Conservation (phyloP, 2,888 invertebrate genomes). For the Lithophane leautieri region DNA sequence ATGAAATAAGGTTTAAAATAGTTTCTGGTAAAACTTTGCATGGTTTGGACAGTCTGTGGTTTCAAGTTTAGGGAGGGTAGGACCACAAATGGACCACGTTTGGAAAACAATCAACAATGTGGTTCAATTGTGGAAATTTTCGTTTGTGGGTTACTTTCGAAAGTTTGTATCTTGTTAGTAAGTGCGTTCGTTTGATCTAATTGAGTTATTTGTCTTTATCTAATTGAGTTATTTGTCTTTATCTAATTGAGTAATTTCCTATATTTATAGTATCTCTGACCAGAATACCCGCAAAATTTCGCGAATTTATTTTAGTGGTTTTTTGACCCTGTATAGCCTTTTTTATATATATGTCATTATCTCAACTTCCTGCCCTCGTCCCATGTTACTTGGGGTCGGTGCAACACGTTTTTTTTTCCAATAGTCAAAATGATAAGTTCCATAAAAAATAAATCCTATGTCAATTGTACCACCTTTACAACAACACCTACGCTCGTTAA, state of each 20-base stretch:
- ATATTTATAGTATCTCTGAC: too few relatives aligned
- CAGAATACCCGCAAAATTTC: too few relatives aligned
- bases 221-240: too few relatives aligned
- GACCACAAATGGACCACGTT: conserved; percentile 79
- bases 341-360: too few relatives aligned
- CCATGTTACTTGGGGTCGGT: too few relatives aligned
- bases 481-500: conserved; percentile 38
- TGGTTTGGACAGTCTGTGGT: conserved; percentile 60
- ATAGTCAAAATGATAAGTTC: too few relatives aligned
- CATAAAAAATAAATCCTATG: too few relatives aligned
- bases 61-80: conserved; percentile 66
- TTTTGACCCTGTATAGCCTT: too few relatives aligned
- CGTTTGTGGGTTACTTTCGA: conserved; percentile 58
- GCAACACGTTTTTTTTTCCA: too few relatives aligned
- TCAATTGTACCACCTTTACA: not conserved
- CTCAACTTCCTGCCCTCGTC: too few relatives aligned
- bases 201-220: not conserved
- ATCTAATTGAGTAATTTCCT: too few relatives aligned
- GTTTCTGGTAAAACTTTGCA: conserved; percentile 45
- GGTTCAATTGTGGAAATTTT: conserved; percentile 69
- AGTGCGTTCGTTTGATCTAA: not conserved
- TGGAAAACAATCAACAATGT: conserved; percentile 81
- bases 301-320: too few relatives aligned
- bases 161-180: conserved; percentile 41
- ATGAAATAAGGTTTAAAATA: conserved; percentile 39